Conservation (phyloP, 2,113 vertebrate genomes). For the Caracal caracal region DNA sequence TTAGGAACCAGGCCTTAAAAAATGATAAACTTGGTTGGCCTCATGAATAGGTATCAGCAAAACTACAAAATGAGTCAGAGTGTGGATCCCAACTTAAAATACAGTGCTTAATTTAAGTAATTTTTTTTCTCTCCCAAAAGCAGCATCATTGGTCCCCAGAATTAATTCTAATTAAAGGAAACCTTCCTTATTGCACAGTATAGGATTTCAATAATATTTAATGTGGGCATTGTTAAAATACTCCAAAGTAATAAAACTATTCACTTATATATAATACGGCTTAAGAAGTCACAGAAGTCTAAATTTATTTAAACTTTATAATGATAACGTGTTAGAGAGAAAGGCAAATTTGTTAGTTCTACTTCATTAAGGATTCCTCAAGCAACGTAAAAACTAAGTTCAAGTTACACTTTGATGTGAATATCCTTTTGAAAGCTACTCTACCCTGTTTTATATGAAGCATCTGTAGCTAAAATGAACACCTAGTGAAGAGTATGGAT, state of each 20-base stretch:
- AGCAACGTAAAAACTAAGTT: constrained; percentile 55
- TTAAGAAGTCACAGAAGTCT: not conserved
- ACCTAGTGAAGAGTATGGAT: constrained; percentile 61
- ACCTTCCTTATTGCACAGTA: not conserved
- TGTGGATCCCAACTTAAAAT: not conserved
- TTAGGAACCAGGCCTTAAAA: constrained; percentile 53
- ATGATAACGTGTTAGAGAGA: not conserved
- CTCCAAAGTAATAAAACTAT: constrained; percentile 6
- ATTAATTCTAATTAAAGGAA: constrained; percentile 45
- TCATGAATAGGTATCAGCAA: constrained; percentile 41
- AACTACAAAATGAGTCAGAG: constrained; percentile 6
- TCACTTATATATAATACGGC: not conserved
- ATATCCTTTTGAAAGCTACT: constrained; percentile 72
- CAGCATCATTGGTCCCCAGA: not conserved
- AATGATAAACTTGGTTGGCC: not conserved
- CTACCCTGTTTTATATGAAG: constrained; percentile 73
- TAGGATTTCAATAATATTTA: constrained; percentile 4
- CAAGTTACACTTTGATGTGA: constrained; percentile 70
- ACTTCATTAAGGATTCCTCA: constrained; percentile 52
- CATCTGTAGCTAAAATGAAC: constrained; percentile 71
- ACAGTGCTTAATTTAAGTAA: not conserved
- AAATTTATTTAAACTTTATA: constrained; percentile 34
- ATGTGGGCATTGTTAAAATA: constrained; percentile 2
- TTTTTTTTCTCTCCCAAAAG: constrained; percentile 12
- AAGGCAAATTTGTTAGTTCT: constrained; percentile 59